Conservation (phyloP, 2,888 invertebrate genomes). For the Aromia moschata region DNA sequence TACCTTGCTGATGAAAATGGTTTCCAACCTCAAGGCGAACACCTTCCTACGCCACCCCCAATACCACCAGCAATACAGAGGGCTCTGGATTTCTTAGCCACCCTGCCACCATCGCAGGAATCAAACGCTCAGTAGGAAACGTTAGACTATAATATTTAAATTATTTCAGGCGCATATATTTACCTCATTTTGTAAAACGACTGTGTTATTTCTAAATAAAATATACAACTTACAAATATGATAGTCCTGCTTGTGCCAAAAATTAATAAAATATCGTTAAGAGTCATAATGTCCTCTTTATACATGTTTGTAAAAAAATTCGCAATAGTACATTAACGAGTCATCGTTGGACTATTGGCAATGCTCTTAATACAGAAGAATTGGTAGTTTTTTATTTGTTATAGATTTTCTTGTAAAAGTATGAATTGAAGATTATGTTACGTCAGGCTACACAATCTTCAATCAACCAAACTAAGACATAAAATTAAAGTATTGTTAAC, state of each 20-base stretch:
- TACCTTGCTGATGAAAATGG: slow-evolving; percentile 77
- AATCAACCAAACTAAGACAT: too few species aligned
- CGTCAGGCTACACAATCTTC: too few species aligned
- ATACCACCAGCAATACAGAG: slow-evolving; percentile 79
- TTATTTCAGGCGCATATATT: neutral
- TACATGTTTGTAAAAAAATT: too few species aligned
- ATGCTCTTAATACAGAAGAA: too few species aligned
- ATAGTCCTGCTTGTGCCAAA: neutral
- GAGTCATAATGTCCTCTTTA: too few species aligned
- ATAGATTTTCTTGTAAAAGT: too few species aligned
- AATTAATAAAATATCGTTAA: neutral
- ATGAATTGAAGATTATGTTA: too few species aligned
- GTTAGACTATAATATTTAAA: neutral
- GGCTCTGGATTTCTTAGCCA: slow-evolving; percentile 67
- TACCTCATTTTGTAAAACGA: slow-evolving; percentile 1
- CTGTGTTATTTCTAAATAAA: neutral
- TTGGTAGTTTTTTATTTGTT: too few species aligned
- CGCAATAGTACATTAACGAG: too few species aligned
- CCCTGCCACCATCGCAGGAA: slow-evolving; percentile 73
- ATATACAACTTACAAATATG: neutral
- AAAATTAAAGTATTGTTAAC: too few species aligned
- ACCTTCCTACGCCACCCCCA: slow-evolving; percentile 82
- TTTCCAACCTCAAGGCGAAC: slow-evolving; percentile 75
- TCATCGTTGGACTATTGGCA: too few species aligned
- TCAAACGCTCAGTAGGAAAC: slow-evolving; percentile 42